phyloP scores from a whole-genome alignment of 1,140 invertebrate species.

The Paraescarpia echinospica region DNA sequence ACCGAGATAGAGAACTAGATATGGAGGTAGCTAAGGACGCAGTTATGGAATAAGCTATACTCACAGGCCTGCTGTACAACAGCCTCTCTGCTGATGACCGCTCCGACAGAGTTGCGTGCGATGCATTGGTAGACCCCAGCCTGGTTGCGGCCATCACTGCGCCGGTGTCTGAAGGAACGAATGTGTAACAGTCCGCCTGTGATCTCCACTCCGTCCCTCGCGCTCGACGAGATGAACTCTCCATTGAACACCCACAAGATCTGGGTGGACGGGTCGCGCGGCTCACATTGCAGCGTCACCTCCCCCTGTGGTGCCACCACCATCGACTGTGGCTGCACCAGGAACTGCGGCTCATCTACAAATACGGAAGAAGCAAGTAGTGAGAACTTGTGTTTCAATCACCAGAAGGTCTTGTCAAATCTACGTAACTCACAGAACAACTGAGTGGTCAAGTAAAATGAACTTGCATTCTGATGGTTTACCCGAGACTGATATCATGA shows the following conservation, averaged over 20 bases:
- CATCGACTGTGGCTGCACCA: not conserved
- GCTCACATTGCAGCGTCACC: not conserved
- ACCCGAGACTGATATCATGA: too few species aligned
- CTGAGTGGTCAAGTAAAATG: not conserved
- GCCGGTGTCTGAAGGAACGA: not conserved
- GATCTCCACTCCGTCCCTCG: not conserved
- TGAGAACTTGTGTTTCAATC: too few species aligned
- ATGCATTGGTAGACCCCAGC: slow-evolving; percentile 88
- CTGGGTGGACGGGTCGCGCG: not conserved
- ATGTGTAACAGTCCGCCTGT: not conserved
- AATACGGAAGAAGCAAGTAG: not conserved
- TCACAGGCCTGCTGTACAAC: not conserved
- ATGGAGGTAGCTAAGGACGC: too few species aligned
- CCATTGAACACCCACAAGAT: not conserved
- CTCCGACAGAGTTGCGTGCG: slow-evolving; percentile 77
- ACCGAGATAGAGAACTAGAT: too few species aligned
- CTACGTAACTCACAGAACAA: not conserved
- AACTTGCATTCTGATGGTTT: too few species aligned
- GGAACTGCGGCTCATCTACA: not conserved
- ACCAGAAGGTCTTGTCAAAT: too few species aligned
- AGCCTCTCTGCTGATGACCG: slow-evolving; percentile 46
- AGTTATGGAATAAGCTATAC: not conserved
- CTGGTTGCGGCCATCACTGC: slow-evolving; percentile 60
- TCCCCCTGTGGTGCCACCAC: not conserved
- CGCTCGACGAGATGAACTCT: not conserved